Evolutionary conservation across 2,888 invertebrate species (phyloP), one percentile per base, ranked within the genome.

Genomic region (Coelogynopora nodosa): DNA sequence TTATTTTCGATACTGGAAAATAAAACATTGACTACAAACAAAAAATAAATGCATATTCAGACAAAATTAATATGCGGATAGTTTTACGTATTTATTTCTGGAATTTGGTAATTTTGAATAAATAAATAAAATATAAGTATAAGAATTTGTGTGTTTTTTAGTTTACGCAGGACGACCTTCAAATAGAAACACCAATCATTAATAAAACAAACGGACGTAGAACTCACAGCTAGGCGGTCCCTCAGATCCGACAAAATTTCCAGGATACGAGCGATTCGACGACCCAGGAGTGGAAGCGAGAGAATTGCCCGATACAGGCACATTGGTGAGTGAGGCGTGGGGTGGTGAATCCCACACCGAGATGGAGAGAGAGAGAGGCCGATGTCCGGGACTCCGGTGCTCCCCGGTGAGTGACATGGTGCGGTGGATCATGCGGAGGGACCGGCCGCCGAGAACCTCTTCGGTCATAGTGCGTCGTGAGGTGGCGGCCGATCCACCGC

Each of bases 261-360:
- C 74, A n/a, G 5, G 74, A 74, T 13, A 74, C 2, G 74, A 74
- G 5, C 74, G 74, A 74, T 74, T 74, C 18, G 74, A 74, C 18
- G 74, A 74, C 18, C 74, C 74, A 5, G 74, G 74, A 13, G 74
- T 74, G 74, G 74, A 74, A 74, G 74, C 74, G 2, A 74, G 74
- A 13, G 74, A 74, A 26, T 26, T 74, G 23, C 74, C 74, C 5
- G 74, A 74, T 26, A 26, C 74, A 13, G 18, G 74, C 5, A 5
- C 49, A 49, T 5, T 49, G 23, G 2, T 74, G 10, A 23, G 2
- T 2, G 74, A 5, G 5, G 10, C 27, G 74, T 74, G 74, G 18
- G 74, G 74, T 2, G 74, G 74, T 2, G 74, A 74, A 26, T 74
- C 74, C 74, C 23, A 74, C 5, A 74, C 27, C 2, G 74, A 74